Base-by-base conservation (phyloP, 2,797 vertebrate species). In the Sebastiscus tertius region DNA sequence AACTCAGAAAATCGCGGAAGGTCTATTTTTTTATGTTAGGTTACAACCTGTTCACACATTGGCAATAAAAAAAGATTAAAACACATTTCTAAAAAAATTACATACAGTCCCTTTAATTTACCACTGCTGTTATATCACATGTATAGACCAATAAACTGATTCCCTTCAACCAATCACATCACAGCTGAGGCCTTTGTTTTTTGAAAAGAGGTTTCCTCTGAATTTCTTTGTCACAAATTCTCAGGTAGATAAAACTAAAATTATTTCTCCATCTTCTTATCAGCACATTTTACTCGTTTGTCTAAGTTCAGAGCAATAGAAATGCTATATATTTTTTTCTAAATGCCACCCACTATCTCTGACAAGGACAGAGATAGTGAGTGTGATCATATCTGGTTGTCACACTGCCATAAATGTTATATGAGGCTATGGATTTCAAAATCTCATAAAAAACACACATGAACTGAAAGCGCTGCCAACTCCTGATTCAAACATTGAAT, bases 351-450 rank as follows among this genome's bases (percentile, higher is more conserved):
- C 58, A 36, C 16, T 68, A 5, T 67, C 42, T 78, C 68, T 72
- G 29, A 72, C 20, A 65, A 46, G 72, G 63, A 72, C 42, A 33
- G 29, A 69, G 64, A 39, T 18, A 18, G 72, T 54, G 16, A 81
- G n/a, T 39, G 36, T 54, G 39, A 85, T 86, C 22, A 42, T 74
- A 81, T 88, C 68, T 81, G 36, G 39, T 61, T 70, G 70, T 75
- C 36, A 64, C 6, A 59, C 64, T 71, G 49, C 81, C 69, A 68
- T 71, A 75, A 49, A 72, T 74, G 59, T 75, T 22, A 60, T 22
- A 64, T 16, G 1, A 75, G 26, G 55, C 26, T 61, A 75, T 74
- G 12, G 61, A 76, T 72, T 83, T 75, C 56, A 61, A 72, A 63
- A 59, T 60, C 58, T 76, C 16, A n/a, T 64, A 49, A 88, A 71